Evolutionary conservation across 2,113 vertebrate genomes (phyloP).

Genomic region (Felis chaus): DNA sequence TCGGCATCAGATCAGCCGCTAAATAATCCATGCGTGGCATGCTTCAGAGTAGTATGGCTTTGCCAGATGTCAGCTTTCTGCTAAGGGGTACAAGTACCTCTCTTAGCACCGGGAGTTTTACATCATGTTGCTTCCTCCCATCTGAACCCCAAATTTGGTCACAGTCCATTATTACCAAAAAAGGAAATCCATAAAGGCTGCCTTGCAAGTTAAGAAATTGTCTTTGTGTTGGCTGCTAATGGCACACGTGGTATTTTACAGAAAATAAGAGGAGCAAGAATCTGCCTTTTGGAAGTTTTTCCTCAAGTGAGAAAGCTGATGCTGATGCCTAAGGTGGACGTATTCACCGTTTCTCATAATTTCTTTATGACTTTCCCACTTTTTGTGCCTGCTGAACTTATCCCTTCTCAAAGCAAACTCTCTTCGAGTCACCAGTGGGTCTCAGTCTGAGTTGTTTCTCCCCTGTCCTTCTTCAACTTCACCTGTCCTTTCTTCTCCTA

Average conservation of each 20-base stretch:
- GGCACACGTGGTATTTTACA: not conserved
- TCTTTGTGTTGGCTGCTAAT: conserved; percentile 33
- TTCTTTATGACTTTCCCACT: not conserved
- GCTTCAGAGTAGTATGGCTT: conserved; percentile 55
- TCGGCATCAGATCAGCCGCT: conserved; percentile 69
- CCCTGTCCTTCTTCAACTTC: not conserved
- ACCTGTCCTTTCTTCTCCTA: not conserved
- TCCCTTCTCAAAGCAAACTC: not conserved
- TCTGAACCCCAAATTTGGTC: conserved; percentile 63
- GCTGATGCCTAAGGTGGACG: not conserved
- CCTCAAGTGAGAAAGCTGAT: not conserved
- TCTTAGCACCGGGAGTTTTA: not conserved
- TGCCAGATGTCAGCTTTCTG: conserved; percentile 60
- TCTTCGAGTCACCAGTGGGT: not conserved
- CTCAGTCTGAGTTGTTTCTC: not conserved
- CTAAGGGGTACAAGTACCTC: conserved; percentile 30
- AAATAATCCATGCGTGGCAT: conserved; percentile 70
- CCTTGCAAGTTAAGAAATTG: conserved; percentile 1
- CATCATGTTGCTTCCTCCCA: conserved; percentile 9
- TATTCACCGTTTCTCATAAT: not conserved
- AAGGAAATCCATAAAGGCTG: not conserved
- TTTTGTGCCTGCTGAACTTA: not conserved
- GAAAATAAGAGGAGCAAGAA: not conserved
- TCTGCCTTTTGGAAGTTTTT: conserved; percentile 31
- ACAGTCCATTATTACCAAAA: conserved; percentile 67